Conservation (phyloP, 2,797 vertebrate species). For the Coilia nasus region DNA sequence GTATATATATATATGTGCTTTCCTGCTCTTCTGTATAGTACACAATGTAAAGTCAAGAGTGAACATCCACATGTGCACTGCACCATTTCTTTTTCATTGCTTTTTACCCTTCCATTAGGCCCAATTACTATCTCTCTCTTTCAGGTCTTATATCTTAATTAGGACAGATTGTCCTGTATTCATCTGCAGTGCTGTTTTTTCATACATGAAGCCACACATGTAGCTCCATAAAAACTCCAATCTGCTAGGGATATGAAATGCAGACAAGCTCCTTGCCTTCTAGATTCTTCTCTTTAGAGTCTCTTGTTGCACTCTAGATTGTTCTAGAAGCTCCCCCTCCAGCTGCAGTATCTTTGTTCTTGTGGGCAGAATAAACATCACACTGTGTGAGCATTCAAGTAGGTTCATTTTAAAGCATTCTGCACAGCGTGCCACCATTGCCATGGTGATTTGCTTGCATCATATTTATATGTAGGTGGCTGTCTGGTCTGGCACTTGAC, state of each 20-base stretch:
- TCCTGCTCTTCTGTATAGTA: background rate
- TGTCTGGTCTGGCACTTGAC: constrained; percentile 38
- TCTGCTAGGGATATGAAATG: background rate
- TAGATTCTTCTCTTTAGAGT: too few species aligned
- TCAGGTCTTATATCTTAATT: background rate
- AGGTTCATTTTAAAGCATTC: constrained; percentile 36
- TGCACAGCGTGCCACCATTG: background rate
- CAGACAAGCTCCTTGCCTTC: background rate
- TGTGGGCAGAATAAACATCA: constrained; percentile 31
- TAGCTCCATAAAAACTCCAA: background rate
- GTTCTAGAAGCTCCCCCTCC: background rate
- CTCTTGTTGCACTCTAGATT: background rate
- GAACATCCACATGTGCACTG: background rate
- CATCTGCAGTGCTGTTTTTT: background rate
- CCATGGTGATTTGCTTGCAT: constrained; percentile 34
- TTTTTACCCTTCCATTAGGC: background rate
- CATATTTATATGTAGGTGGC: constrained; percentile 31
- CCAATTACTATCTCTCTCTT: background rate
- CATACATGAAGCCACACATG: constrained; percentile 5
- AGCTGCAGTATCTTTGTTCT: constrained; percentile 16
- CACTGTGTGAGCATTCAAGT: constrained; percentile 29
- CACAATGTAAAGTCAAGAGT: background rate
- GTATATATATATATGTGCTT: too few species aligned
- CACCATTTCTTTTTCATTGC: background rate
- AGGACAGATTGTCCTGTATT: constrained; percentile 13